These are phyloP conservation scores for Sitta carolinensis DNA, from an alignment of 2,797 vertebrate genomes.

Conservation along the genomic window DNA sequence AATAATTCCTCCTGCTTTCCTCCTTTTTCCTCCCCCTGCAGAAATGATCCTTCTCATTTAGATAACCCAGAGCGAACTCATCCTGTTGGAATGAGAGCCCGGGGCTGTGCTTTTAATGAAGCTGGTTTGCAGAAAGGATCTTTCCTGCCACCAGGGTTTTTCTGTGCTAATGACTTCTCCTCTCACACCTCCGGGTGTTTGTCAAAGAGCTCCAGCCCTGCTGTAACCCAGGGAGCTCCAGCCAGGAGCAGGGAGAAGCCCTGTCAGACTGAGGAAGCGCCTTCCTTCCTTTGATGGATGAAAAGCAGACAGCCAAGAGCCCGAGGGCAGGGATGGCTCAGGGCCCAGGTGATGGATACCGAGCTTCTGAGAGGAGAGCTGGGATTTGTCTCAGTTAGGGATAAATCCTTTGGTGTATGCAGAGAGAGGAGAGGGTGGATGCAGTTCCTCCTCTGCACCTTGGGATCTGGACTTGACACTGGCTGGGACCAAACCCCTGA, in stretches of 20 bases:
- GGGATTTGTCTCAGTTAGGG: neutral
- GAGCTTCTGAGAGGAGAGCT: neutral
- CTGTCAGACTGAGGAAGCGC: neutral
- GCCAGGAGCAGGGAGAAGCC: neutral
- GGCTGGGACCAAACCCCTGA: neutral
- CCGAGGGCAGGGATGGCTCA: neutral
- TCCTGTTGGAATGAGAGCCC: neutral
- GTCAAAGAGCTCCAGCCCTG: neutral
- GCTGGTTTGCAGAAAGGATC: conserved; percentile 13
- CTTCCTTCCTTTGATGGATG: neutral
- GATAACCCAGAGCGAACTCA: neutral
- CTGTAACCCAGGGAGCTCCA: neutral
- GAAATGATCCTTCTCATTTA: conserved; percentile 34
- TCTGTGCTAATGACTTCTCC: conserved; percentile 22
- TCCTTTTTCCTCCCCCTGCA: neutral
- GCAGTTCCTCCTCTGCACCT: neutral
- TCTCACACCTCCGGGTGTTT: neutral
- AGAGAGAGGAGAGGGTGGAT: neutral
- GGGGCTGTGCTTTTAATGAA: conserved; percentile 4
- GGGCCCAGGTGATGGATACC: neutral
- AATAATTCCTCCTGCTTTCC: conserved; percentile 19
- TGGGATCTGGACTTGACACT: neutral
- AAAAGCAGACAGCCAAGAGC: neutral
- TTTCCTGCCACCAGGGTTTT: neutral
- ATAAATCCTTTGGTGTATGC: neutral